Percentiles rank a stretch among this genome's conserved stretches.
Evolutionary conservation across 2,113 vertebrate species (phyloP).

Genomic region (Sander lucioperca): DNA sequence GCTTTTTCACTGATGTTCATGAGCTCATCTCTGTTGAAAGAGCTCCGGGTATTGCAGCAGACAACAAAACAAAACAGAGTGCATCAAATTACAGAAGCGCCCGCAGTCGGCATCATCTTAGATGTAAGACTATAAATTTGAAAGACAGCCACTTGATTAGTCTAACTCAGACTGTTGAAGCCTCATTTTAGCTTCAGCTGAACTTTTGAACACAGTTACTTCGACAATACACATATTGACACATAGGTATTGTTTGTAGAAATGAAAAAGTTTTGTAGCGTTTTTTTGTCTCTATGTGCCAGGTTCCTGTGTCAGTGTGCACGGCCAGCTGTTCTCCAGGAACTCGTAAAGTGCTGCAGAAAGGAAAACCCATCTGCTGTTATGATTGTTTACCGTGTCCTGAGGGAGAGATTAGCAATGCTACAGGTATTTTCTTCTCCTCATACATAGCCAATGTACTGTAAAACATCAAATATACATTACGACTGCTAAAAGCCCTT

Average conservation of each 20-base stretch:
- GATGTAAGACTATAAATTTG: too few relatives aligned
- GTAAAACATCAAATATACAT: too few relatives aligned
- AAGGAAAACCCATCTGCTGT: slow-evolving; percentile 78
- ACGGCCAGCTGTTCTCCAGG: slow-evolving; percentile 74
- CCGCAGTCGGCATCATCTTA: too few relatives aligned
- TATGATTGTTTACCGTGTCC: slow-evolving; percentile 77
- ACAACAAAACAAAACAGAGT: too few relatives aligned
- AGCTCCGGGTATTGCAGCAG: too few relatives aligned
- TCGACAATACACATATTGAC: background rate
- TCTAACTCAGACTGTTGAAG: background rate
- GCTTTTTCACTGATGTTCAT: too few relatives aligned
- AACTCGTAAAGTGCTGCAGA: slow-evolving; percentile 76
- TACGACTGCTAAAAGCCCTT: too few relatives aligned
- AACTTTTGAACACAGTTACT: background rate
- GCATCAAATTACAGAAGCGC: too few relatives aligned
- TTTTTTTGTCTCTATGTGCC: background rate
- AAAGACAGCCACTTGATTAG: too few relatives aligned
- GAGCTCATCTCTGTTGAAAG: too few relatives aligned
- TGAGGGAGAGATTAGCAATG: slow-evolving; percentile 83
- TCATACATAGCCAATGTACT: too few relatives aligned
- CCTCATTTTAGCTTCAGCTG: background rate
- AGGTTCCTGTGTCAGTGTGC: slow-evolving; percentile 72
- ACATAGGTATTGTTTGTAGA: background rate
- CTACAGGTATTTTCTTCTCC: slow-evolving; percentile 65
- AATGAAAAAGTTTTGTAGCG: background rate